Evolutionary conservation across 2,797 vertebrate species (phyloP).

Genomic region (Enteromius anoplus): DNA sequence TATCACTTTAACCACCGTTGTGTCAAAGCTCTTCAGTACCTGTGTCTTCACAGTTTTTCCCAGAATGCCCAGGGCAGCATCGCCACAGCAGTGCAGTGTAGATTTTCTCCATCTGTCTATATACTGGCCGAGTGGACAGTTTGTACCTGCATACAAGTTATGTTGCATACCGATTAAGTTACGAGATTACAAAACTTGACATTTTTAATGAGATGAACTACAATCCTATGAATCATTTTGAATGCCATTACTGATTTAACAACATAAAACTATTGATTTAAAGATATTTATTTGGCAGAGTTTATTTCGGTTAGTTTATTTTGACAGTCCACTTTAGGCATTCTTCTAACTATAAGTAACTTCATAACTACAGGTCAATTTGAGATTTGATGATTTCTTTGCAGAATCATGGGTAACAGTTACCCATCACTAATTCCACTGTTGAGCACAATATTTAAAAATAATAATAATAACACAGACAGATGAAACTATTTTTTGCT

Average conservation of each 20-base stretch:
- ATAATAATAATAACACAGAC: not conserved
- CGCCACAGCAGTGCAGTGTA: constrained; percentile 80
- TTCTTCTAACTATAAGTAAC: too few relatives aligned
- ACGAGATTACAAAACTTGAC: not conserved
- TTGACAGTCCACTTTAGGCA: too few relatives aligned
- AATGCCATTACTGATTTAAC: not conserved
- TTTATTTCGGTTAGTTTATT: too few relatives aligned
- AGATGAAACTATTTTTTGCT: not conserved
- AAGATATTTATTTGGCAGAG: too few relatives aligned
- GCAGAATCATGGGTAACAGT: not conserved
- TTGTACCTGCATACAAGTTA: constrained; percentile 67
- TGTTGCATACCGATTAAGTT: not conserved
- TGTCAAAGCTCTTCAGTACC: constrained; percentile 71
- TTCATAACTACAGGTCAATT: too few relatives aligned
- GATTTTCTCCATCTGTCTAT: constrained; percentile 80
- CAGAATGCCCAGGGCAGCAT: constrained; percentile 87
- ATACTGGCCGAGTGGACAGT: constrained; percentile 76
- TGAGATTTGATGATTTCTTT: not conserved
- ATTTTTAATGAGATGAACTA: not conserved
- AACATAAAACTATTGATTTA: too few relatives aligned
- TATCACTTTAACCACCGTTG: not conserved
- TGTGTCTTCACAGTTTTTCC: constrained; percentile 79
- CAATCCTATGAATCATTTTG: not conserved
- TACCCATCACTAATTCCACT: not conserved
- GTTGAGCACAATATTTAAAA: not conserved